Evolutionary conservation across 2,888 invertebrate species (phyloP).

Genomic region (Amorpha juglandis): DNA sequence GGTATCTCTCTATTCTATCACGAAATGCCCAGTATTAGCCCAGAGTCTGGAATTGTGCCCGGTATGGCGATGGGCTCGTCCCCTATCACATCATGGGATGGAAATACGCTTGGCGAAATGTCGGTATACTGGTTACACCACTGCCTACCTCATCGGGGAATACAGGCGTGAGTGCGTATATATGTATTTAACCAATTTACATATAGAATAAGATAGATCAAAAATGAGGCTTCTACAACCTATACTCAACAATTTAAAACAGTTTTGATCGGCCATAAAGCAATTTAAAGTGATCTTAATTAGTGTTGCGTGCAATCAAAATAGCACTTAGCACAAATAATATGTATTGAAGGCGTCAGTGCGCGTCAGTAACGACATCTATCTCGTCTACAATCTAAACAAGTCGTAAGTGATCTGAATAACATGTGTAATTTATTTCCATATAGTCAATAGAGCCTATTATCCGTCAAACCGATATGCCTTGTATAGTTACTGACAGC

Average conservation of each 20-base stretch:
- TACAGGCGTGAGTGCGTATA: too few relatives aligned
- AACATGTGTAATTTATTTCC: conserved; percentile 11
- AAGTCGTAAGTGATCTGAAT: conserved; percentile 17
- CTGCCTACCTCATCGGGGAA: too few relatives aligned
- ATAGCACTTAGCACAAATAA: neutral
- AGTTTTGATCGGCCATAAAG: neutral
- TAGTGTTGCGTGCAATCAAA: conserved; percentile 13
- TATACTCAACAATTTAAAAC: too few relatives aligned
- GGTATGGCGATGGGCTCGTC: too few relatives aligned
- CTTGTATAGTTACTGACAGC: neutral
- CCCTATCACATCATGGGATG: too few relatives aligned
- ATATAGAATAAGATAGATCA: too few relatives aligned
- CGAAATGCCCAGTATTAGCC: too few relatives aligned
- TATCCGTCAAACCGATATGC: neutral
- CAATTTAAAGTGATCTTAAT: neutral
- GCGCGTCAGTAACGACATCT: conserved; percentile 19
- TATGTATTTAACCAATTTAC: too few relatives aligned
- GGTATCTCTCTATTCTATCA: too few relatives aligned
- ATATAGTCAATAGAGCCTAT: neutral
- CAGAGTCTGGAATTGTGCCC: too few relatives aligned
- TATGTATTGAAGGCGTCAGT: neutral
- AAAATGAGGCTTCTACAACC: neutral
- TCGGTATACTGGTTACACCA: too few relatives aligned
- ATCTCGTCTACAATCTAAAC: conserved; percentile 20
- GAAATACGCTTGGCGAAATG: too few relatives aligned